These are phyloP conservation scores for Saccostrea cuccullata DNA, from an alignment of 1,140 invertebrate species.

Conservation along the genomic window DNA sequence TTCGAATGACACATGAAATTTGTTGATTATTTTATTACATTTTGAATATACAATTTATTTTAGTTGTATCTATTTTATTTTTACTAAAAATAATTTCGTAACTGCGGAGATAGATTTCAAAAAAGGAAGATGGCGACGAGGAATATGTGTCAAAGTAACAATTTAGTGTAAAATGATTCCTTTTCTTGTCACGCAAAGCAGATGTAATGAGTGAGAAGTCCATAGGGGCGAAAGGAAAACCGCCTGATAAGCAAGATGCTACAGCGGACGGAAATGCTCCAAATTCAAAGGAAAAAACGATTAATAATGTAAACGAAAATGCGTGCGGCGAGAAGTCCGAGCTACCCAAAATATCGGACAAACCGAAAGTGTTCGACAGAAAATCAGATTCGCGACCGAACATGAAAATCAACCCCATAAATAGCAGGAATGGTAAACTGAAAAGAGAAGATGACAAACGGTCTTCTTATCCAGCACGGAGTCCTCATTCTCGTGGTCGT, in stretches of 20 bases:
- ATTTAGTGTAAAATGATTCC: constrained; percentile 26
- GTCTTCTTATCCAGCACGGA: constrained; percentile 21
- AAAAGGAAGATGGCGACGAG: neutral
- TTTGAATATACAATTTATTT: too few relatives aligned
- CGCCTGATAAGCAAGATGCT: constrained; percentile 50
- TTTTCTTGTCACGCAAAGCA: neutral
- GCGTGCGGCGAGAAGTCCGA: constrained; percentile 48
- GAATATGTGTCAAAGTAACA: constrained; percentile 33
- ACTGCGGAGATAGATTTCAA: constrained; percentile 1
- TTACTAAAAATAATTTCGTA: neutral
- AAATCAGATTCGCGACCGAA: constrained; percentile 39
- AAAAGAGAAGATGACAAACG: constrained; percentile 45
- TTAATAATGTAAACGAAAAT: constrained; percentile 54
- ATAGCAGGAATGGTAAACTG: constrained; percentile 40
- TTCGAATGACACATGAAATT: too few relatives aligned
- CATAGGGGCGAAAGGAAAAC: constrained; percentile 52
- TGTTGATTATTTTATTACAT: too few relatives aligned
- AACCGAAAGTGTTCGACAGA: constrained; percentile 42
- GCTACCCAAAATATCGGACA: constrained; percentile 45
- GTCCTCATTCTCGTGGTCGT: constrained; percentile 19
- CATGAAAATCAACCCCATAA: constrained; percentile 52
- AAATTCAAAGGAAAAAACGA: constrained; percentile 45
- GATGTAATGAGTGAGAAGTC: constrained; percentile 57
- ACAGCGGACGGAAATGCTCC: constrained; percentile 35
- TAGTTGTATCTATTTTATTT: neutral